Conservation (phyloP, 30 jellyfish, hydroid and myxozoan species). For the Hydra vulgaris region DNA sequence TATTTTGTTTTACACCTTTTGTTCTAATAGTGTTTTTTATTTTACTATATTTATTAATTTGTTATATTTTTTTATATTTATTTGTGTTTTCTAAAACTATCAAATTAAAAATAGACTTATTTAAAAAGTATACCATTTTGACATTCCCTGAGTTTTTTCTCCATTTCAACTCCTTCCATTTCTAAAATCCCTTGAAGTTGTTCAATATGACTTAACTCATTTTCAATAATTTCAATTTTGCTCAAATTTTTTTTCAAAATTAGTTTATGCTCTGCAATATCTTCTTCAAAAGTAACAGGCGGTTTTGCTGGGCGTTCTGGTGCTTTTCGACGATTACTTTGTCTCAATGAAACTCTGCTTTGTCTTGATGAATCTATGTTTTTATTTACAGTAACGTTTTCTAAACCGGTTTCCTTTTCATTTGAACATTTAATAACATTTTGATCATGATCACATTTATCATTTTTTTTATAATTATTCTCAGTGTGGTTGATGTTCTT, state of each 20-base stretch:
- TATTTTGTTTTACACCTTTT: no score
- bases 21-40: no score
- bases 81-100: no score
- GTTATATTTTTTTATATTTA: no score
- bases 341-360: not conserved
- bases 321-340: conserved; percentile 15
- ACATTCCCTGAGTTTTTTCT: conserved; percentile 62
- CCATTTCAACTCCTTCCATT: conserved; percentile 79
- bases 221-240: conserved; percentile 53
- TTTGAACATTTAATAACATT: not conserved
- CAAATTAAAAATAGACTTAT: no score
- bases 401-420: not conserved
- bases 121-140: conserved; percentile 73
- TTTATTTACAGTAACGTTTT: no score
- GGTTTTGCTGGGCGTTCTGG: conserved; percentile 22
- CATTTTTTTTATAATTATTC: not conserved
- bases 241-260: conserved; percentile 39
- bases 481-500: not conserved
- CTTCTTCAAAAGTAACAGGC: conserved; percentile 9
- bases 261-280: not conserved
- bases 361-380: not conserved
- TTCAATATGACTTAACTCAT: conserved; percentile 48
- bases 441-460: not conserved
- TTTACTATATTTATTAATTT: no score
- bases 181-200: conserved; percentile 59